Evolutionary conservation across 2,797 vertebrate genomes (phyloP).

Genomic region (Sylvia borin): DNA sequence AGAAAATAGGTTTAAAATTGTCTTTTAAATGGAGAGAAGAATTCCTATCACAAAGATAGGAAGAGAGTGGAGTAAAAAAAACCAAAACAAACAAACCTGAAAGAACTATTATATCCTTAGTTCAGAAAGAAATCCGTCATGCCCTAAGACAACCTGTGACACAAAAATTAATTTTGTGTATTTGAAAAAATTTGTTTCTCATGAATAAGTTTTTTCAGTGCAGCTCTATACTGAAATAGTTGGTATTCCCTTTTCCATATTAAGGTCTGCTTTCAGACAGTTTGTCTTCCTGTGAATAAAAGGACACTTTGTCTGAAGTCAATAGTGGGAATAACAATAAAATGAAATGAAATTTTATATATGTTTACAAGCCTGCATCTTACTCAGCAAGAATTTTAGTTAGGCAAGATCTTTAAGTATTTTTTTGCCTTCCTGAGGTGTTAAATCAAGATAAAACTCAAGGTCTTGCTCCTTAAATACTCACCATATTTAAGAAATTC

Average conservation of each 20-base stretch:
- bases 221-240: neutral
- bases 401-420: neutral
- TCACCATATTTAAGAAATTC: neutral
- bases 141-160: neutral
- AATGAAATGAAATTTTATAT: neutral
- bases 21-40: neutral
- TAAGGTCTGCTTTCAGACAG: neutral
- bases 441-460: neutral
- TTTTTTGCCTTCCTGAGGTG: neutral
- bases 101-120: neutral
- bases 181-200: neutral
- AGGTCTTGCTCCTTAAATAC: neutral
- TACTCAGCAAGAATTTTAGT: neutral
- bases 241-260: neutral
- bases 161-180: neutral
- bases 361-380: neutral
- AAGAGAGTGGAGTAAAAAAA: neutral
- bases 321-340: neutral
- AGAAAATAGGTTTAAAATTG: neutral
- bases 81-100: no score
- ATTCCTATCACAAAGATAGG: neutral
- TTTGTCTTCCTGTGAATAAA: neutral
- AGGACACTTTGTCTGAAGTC: neutral
- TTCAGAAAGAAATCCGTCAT: neutral
- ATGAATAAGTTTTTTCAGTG: neutral